These are phyloP conservation scores for Halichoeres trimaculatus DNA, from an alignment of 2,113 vertebrate species.

Conservation along the genomic window DNA sequence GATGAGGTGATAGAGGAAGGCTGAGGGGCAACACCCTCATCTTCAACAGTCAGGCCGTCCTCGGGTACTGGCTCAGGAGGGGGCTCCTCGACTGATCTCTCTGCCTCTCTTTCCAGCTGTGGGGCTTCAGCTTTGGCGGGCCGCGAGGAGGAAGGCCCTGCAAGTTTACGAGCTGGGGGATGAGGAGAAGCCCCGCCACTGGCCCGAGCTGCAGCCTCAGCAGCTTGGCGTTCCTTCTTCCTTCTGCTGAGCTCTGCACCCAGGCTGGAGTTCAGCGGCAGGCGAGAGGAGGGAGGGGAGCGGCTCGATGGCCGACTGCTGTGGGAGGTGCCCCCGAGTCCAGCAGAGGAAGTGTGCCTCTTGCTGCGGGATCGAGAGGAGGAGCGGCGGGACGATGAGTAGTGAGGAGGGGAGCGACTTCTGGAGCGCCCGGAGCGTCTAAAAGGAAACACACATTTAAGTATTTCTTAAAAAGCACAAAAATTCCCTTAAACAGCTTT, in stretches of 20 bases:
- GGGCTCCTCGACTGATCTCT: constrained; percentile 41
- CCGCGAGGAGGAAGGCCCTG: constrained; percentile 49
- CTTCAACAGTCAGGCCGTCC: constrained; percentile 46
- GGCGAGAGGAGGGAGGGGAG: constrained; percentile 89
- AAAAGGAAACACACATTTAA: constrained; percentile 10
- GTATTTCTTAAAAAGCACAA: not conserved
- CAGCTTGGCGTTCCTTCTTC: constrained; percentile 94
- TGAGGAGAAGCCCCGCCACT: constrained; percentile 84
- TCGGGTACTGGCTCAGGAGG: constrained; percentile 71
- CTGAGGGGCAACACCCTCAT: constrained; percentile 42
- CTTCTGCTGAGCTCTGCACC: constrained; percentile 95
- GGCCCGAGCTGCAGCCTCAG: constrained; percentile 88
- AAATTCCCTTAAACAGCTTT: not conserved
- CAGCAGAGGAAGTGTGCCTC: constrained; percentile 88
- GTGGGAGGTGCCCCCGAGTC: constrained; percentile 74
- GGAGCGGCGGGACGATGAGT: constrained; percentile 86
- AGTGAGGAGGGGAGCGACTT: constrained; percentile 89
- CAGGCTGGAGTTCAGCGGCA: constrained; percentile 94
- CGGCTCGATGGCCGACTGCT: constrained; percentile 92
- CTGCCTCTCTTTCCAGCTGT: constrained; percentile 52
- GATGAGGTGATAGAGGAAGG: constrained; percentile 60
- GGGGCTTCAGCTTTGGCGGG: constrained; percentile 61
- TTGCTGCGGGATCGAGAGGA: constrained; percentile 94
- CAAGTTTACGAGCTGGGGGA: constrained; percentile 66
- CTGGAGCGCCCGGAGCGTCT: constrained; percentile 94